phyloP scores from a whole-genome alignment of 2,113 vertebrate genomes.

The Hippopotamus amphibius region DNA sequence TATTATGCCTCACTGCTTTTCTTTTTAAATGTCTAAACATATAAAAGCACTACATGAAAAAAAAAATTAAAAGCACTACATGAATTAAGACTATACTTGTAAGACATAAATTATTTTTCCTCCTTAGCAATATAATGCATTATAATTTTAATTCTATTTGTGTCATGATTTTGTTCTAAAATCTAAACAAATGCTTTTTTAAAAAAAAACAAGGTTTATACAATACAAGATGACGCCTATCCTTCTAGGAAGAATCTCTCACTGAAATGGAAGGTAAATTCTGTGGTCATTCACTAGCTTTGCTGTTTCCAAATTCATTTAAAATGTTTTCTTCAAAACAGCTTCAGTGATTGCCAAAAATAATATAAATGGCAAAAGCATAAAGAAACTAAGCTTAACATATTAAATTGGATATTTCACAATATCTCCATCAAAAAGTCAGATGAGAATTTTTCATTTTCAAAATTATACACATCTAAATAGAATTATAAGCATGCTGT shows the following conservation, averaged over 20 bases:
- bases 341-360: background rate
- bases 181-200: slow-evolving; percentile 42
- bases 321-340: slow-evolving; percentile 28
- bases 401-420: slow-evolving; percentile 5
- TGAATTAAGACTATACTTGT: slow-evolving; percentile 24
- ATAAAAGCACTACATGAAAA: slow-evolving; percentile 17
- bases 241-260: background rate
- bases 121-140: background rate
- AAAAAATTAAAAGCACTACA: background rate
- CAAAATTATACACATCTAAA: background rate
- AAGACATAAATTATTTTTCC: slow-evolving; percentile 37
- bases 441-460: slow-evolving; percentile 13
- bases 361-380: slow-evolving; percentile 27
- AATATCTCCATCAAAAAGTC: slow-evolving; percentile 17
- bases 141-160: slow-evolving; percentile 51
- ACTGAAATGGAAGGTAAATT: slow-evolving; percentile 10
- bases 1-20: background rate
- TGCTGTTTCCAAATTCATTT: slow-evolving; percentile 48
- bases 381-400: slow-evolving; percentile 6
- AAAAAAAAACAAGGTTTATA: background rate
- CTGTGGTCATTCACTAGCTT: background rate
- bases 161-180: background rate
- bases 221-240: background rate
- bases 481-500: slow-evolving; percentile 6
- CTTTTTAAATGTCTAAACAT: slow-evolving; percentile 47